Evolutionary conservation across 1,140 invertebrate species (phyloP).

Genomic region (Trypoxylus dichotomus): DNA sequence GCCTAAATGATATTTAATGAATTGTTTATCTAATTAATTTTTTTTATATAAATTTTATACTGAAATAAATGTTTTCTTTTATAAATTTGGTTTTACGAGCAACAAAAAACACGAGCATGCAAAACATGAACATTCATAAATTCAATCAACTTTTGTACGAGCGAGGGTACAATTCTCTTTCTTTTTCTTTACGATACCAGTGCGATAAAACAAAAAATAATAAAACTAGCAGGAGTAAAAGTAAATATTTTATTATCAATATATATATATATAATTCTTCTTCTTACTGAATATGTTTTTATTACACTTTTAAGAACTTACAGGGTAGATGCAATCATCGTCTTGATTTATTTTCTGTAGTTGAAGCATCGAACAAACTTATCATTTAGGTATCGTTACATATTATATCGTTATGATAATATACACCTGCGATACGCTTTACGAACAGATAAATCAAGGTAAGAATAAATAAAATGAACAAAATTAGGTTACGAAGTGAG

Average conservation of each 20-base stretch:
- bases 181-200: no score
- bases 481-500: no score
- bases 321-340: background rate
- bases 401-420: background rate
- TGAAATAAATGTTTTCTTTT: background rate
- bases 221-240: background rate
- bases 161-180: no score
- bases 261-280: background rate
- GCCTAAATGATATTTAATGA: background rate
- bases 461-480: no score
- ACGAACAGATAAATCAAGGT: no score
- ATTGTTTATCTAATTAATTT: background rate
- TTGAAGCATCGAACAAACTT: background rate
- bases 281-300: background rate
- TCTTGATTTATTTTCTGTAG: background rate
- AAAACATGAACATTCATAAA: no score
- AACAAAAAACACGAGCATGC: background rate
- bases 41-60: no score
- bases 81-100: background rate
- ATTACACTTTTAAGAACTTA: background rate
- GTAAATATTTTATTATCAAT: conserved; percentile 8
- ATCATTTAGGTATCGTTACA: background rate
- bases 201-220: background rate
- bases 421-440: no score
- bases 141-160: no score